A percentile compares a stretch with the other conserved stretches of the same genome.
Conservation (phyloP, 2,113 vertebrate species). For the Zeus faber region DNA sequence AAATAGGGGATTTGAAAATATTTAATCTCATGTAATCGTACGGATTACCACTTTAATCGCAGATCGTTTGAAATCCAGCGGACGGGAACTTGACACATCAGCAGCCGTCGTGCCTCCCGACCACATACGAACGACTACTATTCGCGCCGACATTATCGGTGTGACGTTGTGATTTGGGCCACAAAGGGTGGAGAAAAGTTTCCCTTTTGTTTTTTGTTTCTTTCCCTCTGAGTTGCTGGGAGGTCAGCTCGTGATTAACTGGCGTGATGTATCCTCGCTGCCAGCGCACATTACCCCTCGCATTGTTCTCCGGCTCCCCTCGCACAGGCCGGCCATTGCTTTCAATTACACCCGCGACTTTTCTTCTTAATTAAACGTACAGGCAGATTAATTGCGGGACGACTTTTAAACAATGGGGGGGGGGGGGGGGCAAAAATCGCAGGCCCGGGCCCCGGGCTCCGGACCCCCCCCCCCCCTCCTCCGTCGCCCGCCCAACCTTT, state of each 20-base stretch:
- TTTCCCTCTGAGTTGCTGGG: conserved; percentile 33
- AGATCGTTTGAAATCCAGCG: too few relatives aligned
- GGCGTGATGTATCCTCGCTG: conserved; percentile 67
- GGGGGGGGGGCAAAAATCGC: too few relatives aligned
- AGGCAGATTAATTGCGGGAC: conserved; percentile 72
- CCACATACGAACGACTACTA: too few relatives aligned
- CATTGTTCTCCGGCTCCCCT: conserved; percentile 55
- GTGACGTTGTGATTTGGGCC: too few relatives aligned
- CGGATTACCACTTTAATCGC: too few relatives aligned
- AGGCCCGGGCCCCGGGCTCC: conserved; percentile 21
- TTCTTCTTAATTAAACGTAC: conserved; percentile 78
- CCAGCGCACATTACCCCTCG: conserved; percentile 62
- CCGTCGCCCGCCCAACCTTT: conserved; percentile 12
- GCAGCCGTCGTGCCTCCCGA: too few relatives aligned
- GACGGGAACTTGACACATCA: too few relatives aligned
- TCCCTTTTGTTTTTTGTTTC: conserved; percentile 8
- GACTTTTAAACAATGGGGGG: too few relatives aligned
- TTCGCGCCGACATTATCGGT: too few relatives aligned
- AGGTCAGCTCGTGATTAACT: conserved; percentile 73
- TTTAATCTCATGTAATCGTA: too few relatives aligned
- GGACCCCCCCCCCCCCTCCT: conserved; percentile 30
- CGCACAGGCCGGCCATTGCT: conserved; percentile 61
- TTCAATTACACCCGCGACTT: conserved; percentile 76
- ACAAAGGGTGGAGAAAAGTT: too few relatives aligned
- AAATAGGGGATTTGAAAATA: too few relatives aligned